A percentile compares a stretch with the other conserved stretches of the same genome.
phyloP scores from a whole-genome alignment of 2,888 invertebrate species.

The Hemicrepidius hirtus region DNA sequence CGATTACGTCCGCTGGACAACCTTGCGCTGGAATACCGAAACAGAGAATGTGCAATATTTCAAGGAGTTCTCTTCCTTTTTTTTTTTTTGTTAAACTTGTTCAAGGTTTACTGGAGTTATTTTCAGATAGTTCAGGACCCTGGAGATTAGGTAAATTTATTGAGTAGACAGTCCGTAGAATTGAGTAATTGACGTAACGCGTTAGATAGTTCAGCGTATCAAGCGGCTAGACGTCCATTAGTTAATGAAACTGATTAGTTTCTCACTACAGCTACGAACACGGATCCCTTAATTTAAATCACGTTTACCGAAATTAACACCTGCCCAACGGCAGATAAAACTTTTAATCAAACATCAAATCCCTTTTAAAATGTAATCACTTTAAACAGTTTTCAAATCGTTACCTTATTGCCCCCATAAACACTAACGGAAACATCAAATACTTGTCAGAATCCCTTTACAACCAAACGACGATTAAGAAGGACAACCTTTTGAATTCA shows the following conservation, averaged over 20 bases:
- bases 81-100: not conserved
- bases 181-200: conserved; percentile 44
- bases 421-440: too few relatives aligned
- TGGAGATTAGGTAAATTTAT: conserved; percentile 40
- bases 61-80: conserved; percentile 2
- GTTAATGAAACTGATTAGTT: conserved; percentile 50
- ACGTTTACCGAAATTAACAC: conserved; percentile 22
- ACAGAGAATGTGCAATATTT: conserved; percentile 10
- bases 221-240: conserved; percentile 45
- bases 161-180: conserved; percentile 35
- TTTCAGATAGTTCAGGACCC: conserved; percentile 21
- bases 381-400: too few relatives aligned
- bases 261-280: conserved; percentile 30
- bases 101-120: conserved; percentile 20
- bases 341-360: conserved; percentile 1
- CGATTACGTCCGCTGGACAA: conserved; percentile 26
- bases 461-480: too few relatives aligned
- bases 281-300: conserved; percentile 24
- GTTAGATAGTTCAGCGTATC: conserved; percentile 46
- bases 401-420: too few relatives aligned
- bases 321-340: not conserved
- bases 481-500: too few relatives aligned
- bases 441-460: too few relatives aligned
- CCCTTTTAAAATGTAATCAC: too few relatives aligned
- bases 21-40: not conserved